phyloP scores from a whole-genome alignment of 2,888 invertebrate species.

The Pollenia labialis region DNA sequence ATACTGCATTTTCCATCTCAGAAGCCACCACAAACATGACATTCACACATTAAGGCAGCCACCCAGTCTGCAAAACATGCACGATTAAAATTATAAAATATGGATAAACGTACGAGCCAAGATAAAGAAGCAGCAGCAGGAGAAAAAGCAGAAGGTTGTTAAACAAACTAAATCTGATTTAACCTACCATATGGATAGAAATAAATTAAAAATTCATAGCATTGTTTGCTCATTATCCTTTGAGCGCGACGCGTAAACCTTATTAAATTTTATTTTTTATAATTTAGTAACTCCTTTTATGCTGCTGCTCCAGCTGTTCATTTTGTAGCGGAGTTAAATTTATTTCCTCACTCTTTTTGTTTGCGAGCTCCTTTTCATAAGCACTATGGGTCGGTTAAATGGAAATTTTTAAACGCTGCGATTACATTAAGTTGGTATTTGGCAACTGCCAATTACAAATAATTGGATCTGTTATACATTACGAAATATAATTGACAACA shows the following conservation, averaged over 20 bases:
- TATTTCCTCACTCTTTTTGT: not conserved
- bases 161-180: constrained; percentile 5
- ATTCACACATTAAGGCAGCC: not conserved
- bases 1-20: not conserved
- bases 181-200: not conserved
- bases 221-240: constrained; percentile 61
- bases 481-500: too few species aligned
- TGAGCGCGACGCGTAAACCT: constrained; percentile 47
- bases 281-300: not conserved
- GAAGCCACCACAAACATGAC: not conserved
- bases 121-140: not conserved
- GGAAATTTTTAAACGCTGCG: too few species aligned
- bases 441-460: too few species aligned
- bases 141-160: not conserved
- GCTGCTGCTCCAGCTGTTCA: not conserved
- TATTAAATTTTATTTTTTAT: constrained; percentile 54
- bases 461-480: too few species aligned
- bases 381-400: not conserved
- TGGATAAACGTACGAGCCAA: not conserved
- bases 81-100: not conserved
- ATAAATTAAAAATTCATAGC: constrained; percentile 60
- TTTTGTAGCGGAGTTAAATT: not conserved
- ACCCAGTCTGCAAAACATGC: not conserved
- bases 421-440: too few species aligned
- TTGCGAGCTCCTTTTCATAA: constrained; percentile 25